Evolutionary conservation across 2,888 invertebrate genomes (phyloP), one percentile per base, ranked within the genome.

Genomic region (Ornithoptera priamus): DNA sequence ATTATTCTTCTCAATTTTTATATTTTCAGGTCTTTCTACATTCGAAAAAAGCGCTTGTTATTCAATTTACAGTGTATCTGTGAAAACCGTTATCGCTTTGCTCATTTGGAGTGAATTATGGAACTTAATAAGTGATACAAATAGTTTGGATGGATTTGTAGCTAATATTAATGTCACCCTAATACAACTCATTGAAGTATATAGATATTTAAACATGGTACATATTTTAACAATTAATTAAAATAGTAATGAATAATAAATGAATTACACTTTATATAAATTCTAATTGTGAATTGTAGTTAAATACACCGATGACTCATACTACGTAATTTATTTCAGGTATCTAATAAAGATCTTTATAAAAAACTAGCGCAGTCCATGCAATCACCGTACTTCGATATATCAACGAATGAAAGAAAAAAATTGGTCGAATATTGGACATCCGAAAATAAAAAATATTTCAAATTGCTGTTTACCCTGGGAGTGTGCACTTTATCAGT

Each of bases 151-250:
- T 15, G 83, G 77, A 56, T 72, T 85, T 22, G 82, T 86, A 0
- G 80, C 80, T 39, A 80, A 77, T 59, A 78, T 86, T 56, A 89
- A 85, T 65, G 81, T 75, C 0, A 81, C 79, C 0, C 72, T 87
- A 0, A 81, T 89, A 66, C 87, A 89, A 71, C 77, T 81, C 6
- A 85, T 85, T 30, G 78, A 85, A 12, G 72, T 86, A 10, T 89
- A 85, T 65, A 81, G 89, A 77, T 89, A 85, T 72, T 78, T 72
- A 67, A 86, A 82, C 73, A 85, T 88, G 89, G 90, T 86, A 77
- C 82, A 75, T 76, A 62, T 62, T 22, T 46, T 15, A 46, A 46
- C 30, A 30, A 4, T 30, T 30, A 5, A 30, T 30, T 30, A 5
- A 30, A 30, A 30, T 30, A 30, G 30, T 4, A 30, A 30, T 30